phyloP scores from a whole-genome alignment of 2,113 vertebrate species.

The Deroptyus accipitrinus region DNA sequence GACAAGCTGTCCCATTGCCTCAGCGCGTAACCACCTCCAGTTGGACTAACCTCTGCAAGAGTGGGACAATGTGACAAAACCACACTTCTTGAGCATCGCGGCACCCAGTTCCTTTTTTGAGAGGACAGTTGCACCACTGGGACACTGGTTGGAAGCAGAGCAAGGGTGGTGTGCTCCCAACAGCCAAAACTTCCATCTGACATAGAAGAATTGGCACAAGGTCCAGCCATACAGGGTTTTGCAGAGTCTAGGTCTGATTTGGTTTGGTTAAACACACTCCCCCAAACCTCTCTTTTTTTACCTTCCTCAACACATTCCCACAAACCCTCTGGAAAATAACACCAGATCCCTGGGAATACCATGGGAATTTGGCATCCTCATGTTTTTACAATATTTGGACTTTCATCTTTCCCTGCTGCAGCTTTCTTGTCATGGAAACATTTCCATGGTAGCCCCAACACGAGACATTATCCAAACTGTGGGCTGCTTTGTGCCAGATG shows the following conservation, averaged over 20 bases:
- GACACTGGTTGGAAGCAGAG: accelerated
- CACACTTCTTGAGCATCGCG: background rate
- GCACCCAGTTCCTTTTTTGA: background rate
- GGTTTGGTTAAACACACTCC: background rate
- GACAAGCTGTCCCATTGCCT: background rate
- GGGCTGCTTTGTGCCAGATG: background rate
- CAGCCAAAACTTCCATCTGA: background rate
- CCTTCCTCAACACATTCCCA: background rate
- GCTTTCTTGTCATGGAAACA: background rate
- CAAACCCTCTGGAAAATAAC: background rate
- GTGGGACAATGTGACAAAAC: background rate
- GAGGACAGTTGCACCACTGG: background rate
- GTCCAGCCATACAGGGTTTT: background rate
- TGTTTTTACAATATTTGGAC: background rate
- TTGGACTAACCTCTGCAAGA: background rate
- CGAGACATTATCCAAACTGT: background rate
- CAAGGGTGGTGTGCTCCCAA: accelerated
- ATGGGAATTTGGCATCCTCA: background rate
- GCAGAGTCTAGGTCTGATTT: background rate
- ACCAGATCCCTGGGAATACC: background rate
- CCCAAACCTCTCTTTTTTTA: background rate
- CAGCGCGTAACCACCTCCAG: background rate
- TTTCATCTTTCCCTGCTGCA: background rate
- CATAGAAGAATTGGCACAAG: background rate
- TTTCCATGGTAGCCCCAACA: background rate